These are phyloP conservation scores for Clistopyga incitator DNA, from an alignment of 2,888 invertebrate genomes.

Conservation along the genomic window DNA sequence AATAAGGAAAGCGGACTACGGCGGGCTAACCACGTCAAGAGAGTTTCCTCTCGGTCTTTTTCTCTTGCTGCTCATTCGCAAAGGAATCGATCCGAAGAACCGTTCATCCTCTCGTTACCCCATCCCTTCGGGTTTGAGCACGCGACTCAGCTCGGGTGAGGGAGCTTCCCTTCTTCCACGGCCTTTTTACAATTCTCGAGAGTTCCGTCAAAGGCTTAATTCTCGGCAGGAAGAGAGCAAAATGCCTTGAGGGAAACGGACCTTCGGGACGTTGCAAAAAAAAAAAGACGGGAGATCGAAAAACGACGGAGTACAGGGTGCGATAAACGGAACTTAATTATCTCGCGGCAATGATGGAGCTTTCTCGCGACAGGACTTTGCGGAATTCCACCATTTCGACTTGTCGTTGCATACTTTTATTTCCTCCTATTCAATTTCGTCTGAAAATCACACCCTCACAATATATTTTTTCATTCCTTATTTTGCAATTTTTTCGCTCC, in stretches of 20 bases:
- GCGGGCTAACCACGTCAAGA: conserved; percentile 35
- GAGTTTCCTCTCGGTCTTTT: conserved; percentile 21
- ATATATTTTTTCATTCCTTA: not conserved
- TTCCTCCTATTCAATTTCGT: not conserved
- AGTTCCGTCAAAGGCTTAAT: conserved; percentile 66
- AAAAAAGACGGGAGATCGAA: conserved; percentile 49
- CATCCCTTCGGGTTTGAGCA: conserved; percentile 36
- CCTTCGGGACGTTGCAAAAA: conserved; percentile 30
- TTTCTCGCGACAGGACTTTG: not conserved
- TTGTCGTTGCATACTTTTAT: not conserved
- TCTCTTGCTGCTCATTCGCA: conserved; percentile 23
- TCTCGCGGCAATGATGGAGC: conserved; percentile 16
- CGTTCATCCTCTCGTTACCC: conserved; percentile 47
- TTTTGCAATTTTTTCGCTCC: too few species aligned
- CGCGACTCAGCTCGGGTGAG: conserved; percentile 28
- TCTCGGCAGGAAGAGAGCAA: conserved; percentile 62
- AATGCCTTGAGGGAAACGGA: conserved; percentile 59
- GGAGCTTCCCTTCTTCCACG: conserved; percentile 32
- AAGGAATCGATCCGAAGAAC: conserved; percentile 50
- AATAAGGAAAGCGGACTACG: not conserved
- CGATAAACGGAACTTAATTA: conserved; percentile 46
- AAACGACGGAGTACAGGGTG: conserved; percentile 48
- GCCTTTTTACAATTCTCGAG: conserved; percentile 50
- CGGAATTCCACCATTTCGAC: not conserved
- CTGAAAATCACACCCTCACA: not conserved